Evolutionary conservation across 2,113 vertebrate species (phyloP).

Genomic region (Stomatorhinus ivindoensis): DNA sequence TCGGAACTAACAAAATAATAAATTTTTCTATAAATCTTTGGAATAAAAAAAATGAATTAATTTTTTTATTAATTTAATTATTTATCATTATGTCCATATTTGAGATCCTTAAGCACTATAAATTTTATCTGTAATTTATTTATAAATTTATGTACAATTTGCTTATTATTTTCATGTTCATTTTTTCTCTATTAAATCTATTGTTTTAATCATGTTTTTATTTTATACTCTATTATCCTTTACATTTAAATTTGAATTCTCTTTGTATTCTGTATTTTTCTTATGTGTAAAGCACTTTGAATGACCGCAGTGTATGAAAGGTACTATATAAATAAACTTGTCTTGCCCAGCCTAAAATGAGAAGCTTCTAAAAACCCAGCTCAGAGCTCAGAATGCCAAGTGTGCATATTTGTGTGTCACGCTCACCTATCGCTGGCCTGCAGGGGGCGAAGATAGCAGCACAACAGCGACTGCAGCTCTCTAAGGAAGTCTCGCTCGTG

Average conservation of each 20-base stretch:
- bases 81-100: too few relatives aligned
- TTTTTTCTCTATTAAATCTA: not conserved
- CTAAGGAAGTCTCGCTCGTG: constrained; percentile 91
- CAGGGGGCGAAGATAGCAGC: constrained; percentile 82
- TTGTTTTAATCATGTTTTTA: not conserved
- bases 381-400: not conserved
- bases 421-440: constrained; percentile 89
- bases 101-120: not conserved
- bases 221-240: not conserved
- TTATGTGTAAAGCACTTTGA: not conserved
- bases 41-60: too few relatives aligned
- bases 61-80: too few relatives aligned
- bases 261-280: not conserved
- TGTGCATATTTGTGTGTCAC: not conserved
- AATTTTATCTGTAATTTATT: not conserved
- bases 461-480: constrained; percentile 83
- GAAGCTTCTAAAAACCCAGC: not conserved
- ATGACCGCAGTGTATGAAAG: not conserved
- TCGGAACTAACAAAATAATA: too few relatives aligned
- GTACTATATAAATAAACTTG: not conserved
- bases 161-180: not conserved
- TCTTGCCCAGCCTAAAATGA: not conserved
- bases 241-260: not conserved
- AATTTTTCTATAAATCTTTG: too few relatives aligned
- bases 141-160: not conserved